Conservation (phyloP, 2,797 vertebrate genomes). For the Enteromius fasciolatus region DNA sequence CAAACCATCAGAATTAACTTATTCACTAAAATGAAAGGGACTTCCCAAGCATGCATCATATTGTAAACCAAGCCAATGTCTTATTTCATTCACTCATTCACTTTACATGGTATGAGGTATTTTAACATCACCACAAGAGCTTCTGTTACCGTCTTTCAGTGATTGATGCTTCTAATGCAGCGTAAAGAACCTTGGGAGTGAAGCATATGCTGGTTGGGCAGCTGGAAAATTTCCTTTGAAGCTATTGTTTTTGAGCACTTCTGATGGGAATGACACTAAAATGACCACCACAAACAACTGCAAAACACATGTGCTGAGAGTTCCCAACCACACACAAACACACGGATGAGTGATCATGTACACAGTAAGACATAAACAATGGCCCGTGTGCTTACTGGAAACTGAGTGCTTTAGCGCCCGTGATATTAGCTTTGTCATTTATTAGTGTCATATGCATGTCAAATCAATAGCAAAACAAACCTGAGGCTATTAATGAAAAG, state of each 20-base stretch:
- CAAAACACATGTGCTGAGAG: constrained; percentile 71
- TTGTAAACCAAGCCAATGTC: not conserved
- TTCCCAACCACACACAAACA: constrained; percentile 48
- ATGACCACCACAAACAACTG: constrained; percentile 70
- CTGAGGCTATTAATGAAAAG: constrained; percentile 10
- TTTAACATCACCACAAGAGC: not conserved
- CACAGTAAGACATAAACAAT: constrained; percentile 18
- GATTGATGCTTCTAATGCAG: not conserved
- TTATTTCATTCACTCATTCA: not conserved
- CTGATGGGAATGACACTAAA: constrained; percentile 29
- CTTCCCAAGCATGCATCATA: not conserved
- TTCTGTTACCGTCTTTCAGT: not conserved
- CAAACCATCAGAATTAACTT: not conserved
- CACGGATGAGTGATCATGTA: constrained; percentile 19
- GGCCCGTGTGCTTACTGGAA: constrained; percentile 10
- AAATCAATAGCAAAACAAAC: constrained; percentile 36
- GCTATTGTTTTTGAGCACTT: constrained; percentile 9
- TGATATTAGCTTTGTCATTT: constrained; percentile 16
- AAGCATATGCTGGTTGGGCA: not conserved
- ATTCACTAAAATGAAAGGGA: not conserved
- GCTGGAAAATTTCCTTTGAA: constrained; percentile 14
- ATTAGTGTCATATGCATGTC: constrained; percentile 11
- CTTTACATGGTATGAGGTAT: not conserved
- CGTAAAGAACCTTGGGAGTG: constrained; percentile 5
- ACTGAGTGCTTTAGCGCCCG: not conserved